A percentile compares a stretch with the other conserved stretches of the same genome.
Evolutionary conservation across 2,113 vertebrate genomes (phyloP).

Genomic region (Chlorocebus sabaeus): DNA sequence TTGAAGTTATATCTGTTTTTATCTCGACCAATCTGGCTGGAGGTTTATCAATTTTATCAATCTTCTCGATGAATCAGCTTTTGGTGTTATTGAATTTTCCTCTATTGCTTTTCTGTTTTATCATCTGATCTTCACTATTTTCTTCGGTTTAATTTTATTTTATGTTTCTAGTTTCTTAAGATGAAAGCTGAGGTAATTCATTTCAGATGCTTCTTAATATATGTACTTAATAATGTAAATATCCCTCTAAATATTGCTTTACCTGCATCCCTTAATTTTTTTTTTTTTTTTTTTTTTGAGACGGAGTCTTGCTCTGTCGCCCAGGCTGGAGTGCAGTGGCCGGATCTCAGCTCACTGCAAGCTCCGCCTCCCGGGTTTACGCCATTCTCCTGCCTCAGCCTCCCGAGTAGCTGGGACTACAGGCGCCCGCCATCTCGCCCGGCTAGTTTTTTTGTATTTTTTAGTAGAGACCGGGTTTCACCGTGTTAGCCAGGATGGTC

Average conservation of each 20-base stretch:
- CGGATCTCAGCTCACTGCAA: too few relatives aligned
- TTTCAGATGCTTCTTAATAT: not conserved
- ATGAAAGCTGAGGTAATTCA: not conserved
- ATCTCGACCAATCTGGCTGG: not conserved
- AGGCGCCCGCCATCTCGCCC: too few relatives aligned
- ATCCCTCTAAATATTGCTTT: not conserved
- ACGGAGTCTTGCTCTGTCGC: too few relatives aligned
- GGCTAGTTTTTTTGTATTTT: too few relatives aligned
- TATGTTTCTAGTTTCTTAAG: not conserved
- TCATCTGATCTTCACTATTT: not conserved
- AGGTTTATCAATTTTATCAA: not conserved
- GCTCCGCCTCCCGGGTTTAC: too few relatives aligned
- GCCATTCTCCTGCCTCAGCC: too few relatives aligned
- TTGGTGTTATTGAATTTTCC: not conserved
- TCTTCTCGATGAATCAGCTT: not conserved
- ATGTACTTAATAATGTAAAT: not conserved
- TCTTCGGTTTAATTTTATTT: not conserved
- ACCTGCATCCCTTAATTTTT: not conserved
- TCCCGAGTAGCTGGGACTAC: too few relatives aligned
- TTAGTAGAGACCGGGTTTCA: too few relatives aligned
- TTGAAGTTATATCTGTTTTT: not conserved
- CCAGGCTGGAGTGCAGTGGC: too few relatives aligned
- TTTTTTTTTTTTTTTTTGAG: too few relatives aligned
- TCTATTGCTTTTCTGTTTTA: not conserved
- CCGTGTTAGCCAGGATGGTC: too few relatives aligned